phyloP scores from a whole-genome alignment of 2,113 vertebrate species.

The Connochaetes taurinus region DNA sequence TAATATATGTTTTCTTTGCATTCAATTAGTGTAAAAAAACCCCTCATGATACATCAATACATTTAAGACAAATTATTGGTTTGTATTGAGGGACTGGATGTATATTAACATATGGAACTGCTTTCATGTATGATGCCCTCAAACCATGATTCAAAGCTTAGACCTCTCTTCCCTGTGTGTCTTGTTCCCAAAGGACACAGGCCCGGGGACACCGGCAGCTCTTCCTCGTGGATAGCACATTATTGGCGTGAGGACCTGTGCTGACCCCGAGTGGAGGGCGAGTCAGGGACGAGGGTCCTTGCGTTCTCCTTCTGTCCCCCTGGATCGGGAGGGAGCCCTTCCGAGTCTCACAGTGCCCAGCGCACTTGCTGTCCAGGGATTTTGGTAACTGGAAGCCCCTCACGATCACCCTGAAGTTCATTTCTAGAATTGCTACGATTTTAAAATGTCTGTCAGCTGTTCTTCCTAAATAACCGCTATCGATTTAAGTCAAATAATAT shows the following conservation, averaged over 20 bases:
- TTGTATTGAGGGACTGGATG: no score
- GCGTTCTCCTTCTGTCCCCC: background rate
- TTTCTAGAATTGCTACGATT: fast-evolving
- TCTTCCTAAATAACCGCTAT: background rate
- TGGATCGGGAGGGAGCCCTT: background rate
- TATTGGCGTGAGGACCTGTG: fast-evolving
- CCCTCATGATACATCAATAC: fast-evolving
- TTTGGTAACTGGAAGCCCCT: background rate
- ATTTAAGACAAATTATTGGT: background rate
- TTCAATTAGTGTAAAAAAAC: background rate
- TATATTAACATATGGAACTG: background rate
- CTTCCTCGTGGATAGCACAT: no score
- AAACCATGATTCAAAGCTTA: no score
- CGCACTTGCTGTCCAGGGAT: fast-evolving
- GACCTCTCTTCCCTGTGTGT: background rate
- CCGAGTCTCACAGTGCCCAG: fast-evolving
- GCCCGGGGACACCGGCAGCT: background rate
- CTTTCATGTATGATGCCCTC: fast-evolving
- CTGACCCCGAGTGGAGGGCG: fast-evolving
- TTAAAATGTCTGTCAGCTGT: background rate
- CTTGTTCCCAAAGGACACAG: background rate
- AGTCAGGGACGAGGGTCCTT: fast-evolving
- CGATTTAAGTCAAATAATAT: fast-evolving
- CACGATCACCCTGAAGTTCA: no score
- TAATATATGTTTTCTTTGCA: background rate